Evolutionary conservation across 2,797 vertebrate species (phyloP), one percentile per base, ranked within the genome.

Genomic region (Tangara arthus): DNA sequence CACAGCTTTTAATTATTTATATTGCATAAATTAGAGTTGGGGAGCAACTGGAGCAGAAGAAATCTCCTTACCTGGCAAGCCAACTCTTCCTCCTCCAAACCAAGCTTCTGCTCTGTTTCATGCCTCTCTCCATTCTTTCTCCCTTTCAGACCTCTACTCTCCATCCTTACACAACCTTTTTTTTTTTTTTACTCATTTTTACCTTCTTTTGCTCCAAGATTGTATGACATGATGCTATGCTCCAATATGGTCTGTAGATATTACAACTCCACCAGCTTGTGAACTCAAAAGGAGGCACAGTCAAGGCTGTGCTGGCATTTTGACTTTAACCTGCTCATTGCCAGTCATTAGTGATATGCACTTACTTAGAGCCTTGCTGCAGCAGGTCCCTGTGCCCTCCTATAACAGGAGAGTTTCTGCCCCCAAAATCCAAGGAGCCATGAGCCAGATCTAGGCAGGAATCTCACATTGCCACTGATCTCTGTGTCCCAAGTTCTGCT

Each of bases 1-100:
- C 59, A 90, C 27, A 82, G 41, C 66, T 93, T 93, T 96, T 94
- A 88, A 96, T 96, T 95, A 93, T 88, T 94, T 94, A 93, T 94
- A 81, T 92, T 86, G 50, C 65, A 93, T 90, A 91, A 94, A 91
- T 93, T 92, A 95, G 63, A 83, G 61, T 23, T 52, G 28, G 68
- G 57, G 37, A 96, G 21, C 19, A 47, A 24, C 87, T 75, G 55
- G 50, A 77, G 23, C 1, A 0, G 1, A 44, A 59, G 89, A 91
- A 75, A 26, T 1, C 0, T 7, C 46, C 14, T 72, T 92, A 83
- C 76, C 79, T 90, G 52, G 70, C 69, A 92, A 92, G 52, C 26
- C 37, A 92, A 60, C 28, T 44, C n/a, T 57, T 92, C 60, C 41
- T 93, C 50, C 59, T 68, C 47, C 37, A 88, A 77, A 80, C 12